phyloP scores from a whole-genome alignment of 2,888 invertebrate genomes.

The Seira sanloemensis region DNA sequence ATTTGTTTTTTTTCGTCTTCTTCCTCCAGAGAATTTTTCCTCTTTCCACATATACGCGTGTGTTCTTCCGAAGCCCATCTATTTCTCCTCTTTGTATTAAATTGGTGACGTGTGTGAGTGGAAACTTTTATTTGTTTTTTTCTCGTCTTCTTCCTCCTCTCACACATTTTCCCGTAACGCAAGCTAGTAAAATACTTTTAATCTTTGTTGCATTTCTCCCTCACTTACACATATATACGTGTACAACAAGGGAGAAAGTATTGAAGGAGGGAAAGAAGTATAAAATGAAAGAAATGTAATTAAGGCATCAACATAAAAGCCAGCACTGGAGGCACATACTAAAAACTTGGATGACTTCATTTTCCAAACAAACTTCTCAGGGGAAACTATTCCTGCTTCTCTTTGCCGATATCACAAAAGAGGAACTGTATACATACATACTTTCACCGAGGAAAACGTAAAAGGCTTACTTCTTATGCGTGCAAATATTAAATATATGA shows the following conservation, averaged over 20 bases:
- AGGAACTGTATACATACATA: background rate
- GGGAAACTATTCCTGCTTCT: constrained; percentile 20
- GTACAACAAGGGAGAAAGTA: constrained; percentile 1
- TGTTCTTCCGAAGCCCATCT: constrained; percentile 23
- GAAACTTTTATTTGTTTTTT: constrained; percentile 36
- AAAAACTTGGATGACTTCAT: constrained; percentile 49
- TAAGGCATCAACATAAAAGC: constrained; percentile 53
- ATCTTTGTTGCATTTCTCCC: constrained; percentile 39
- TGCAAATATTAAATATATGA: background rate
- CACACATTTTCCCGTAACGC: constrained; percentile 25
- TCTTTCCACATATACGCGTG: constrained; percentile 41
- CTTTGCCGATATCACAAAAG: constrained; percentile 13
- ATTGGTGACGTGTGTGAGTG: background rate
- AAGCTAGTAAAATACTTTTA: constrained; percentile 37
- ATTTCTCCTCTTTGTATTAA: constrained; percentile 2
- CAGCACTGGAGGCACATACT: constrained; percentile 43
- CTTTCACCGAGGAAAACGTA: constrained; percentile 5
- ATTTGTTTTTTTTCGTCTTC: constrained; percentile 38
- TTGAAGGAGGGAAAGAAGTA: background rate
- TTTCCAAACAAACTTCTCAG: constrained; percentile 30
- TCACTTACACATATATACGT: background rate
- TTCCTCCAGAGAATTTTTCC: constrained; percentile 22
- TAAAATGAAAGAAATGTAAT: constrained; percentile 42
- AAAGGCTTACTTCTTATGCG: background rate
- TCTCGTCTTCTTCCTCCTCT: constrained; percentile 11